Conservation (phyloP, 2,113 vertebrate genomes). For the Chamaetylas fuelleborni region DNA sequence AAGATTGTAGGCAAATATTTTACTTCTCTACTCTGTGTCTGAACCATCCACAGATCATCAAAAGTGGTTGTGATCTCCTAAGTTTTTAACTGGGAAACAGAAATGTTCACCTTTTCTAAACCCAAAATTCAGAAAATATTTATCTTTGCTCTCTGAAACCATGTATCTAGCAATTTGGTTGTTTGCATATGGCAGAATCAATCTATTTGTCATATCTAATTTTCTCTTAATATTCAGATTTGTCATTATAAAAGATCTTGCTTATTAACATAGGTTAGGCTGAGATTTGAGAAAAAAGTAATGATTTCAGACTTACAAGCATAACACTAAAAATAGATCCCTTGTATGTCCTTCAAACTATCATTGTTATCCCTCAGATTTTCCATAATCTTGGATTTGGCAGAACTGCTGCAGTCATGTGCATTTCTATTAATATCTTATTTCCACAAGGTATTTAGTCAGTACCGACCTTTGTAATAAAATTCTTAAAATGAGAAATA, state of each 20-base stretch:
- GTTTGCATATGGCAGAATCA: not conserved
- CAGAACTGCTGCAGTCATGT: not conserved
- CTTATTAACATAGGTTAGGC: not conserved
- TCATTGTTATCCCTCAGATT: not conserved
- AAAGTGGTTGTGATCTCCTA: not conserved
- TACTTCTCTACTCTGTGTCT: not conserved
- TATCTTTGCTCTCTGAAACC: not conserved
- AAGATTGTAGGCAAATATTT: not conserved
- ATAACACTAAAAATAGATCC: not conserved
- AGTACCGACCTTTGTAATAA: slow-evolving; percentile 65
- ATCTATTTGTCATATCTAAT: not conserved
- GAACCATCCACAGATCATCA: not conserved
- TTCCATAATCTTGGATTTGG: slow-evolving; percentile 34
- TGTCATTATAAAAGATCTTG: not conserved
- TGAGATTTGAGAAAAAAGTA: not conserved
- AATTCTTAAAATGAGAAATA: slow-evolving; percentile 51
- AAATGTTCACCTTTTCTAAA: not conserved
- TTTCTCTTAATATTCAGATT: not conserved
- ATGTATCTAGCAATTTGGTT: not conserved
- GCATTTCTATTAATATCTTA: slow-evolving; percentile 44
- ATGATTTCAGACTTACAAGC: not conserved
- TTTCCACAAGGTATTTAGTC: slow-evolving; percentile 63
- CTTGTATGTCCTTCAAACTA: slow-evolving; percentile 19
- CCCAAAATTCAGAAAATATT: not conserved
- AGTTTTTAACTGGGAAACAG: not conserved